Percentiles rank a stretch among this genome's conserved stretches.
These are phyloP conservation scores for Parasteatoda tepidariorum DNA, from an alignment of 1,140 invertebrate genomes.

Conservation along the genomic window DNA sequence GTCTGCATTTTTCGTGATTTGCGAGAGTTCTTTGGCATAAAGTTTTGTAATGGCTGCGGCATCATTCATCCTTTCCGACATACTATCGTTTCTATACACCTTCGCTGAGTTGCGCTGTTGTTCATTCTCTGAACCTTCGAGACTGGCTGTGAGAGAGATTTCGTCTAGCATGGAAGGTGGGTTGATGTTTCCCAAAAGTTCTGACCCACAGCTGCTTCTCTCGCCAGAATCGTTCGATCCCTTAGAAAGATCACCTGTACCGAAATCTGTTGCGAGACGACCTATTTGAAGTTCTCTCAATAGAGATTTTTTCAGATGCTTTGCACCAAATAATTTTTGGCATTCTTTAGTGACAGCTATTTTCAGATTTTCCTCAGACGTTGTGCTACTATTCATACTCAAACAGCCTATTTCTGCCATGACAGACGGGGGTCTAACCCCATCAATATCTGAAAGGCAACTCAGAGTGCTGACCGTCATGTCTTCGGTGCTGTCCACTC, in stretches of 20 bases:
- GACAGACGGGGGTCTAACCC: constrained; percentile 81
- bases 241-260: neutral
- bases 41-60: constrained; percentile 63
- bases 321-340: neutral
- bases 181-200: constrained; percentile 79
- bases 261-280: neutral
- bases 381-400: constrained; percentile 65
- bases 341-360: neutral
- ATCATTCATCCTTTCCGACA: constrained; percentile 63
- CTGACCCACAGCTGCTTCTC: constrained; percentile 73
- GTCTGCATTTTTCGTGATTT: constrained; percentile 63
- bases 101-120: constrained; percentile 70
- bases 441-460: constrained; percentile 76
- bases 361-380: constrained; percentile 59
- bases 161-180: constrained; percentile 78
- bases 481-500: constrained; percentile 44
- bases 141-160: constrained; percentile 67
- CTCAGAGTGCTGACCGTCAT: constrained; percentile 70
- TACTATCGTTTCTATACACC: constrained; percentile 3
- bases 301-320: constrained; percentile 13
- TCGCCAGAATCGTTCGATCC: constrained; percentile 67
- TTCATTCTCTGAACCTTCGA: constrained; percentile 77
- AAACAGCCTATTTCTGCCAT: constrained; percentile 69
- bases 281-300: constrained; percentile 37
- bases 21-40: constrained; percentile 63